Base-by-base conservation (phyloP, 2,113 vertebrate genomes). In the Clupea harengus region DNA sequence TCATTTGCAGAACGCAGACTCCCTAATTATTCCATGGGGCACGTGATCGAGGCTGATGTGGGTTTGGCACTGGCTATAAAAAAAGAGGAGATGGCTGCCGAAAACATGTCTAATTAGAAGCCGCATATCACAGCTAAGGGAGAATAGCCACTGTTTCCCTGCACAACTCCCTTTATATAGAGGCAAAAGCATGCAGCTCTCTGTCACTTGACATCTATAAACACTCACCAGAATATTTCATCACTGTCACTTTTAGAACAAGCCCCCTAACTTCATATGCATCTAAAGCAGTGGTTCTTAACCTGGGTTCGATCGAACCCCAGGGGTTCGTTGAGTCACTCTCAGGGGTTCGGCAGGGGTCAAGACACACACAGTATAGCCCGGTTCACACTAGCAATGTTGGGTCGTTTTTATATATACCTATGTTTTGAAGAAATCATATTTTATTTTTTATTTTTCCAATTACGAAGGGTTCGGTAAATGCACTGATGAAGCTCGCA, bases 1-100 rank as follows among this genome's bases (percentile, higher is more conserved):
- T 90, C 88, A 90, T 85, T 90, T 88, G 84, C 85, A 84, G n/a
- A 87, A 89, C 11, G 3, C 72, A 39, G 28, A 39, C 72, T 78
- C 72, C 32, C 32, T 39, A 78, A 78, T 78, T 78, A 78, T 32
- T 39, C 32, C 28, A 17, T 13, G 28, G 39, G 72, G 28, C 72
- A 78, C 32, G 32, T 78, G 72, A 64, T 22, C 17, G 20, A n/a
- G 57, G 57, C 57, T 64, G 57, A 75, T 10, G 9, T 75, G 28
- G 67, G 67, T 78, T 78, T 78, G 72, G 72, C 72, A 78, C 28
- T 2, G 32, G 4, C 28, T 44, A 0, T 15, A 11, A 39, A 78
- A 78, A 39, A 39, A 39, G 28, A 78, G 32, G 32, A 78, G 72
- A 78, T 78, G 28, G 13, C 72, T 78, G 25, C 32, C 13, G 25